A percentile compares a stretch with the other conserved stretches of the same genome.
These are phyloP conservation scores for Eretmochelys imbricata DNA, from an alignment of 2,113 vertebrate genomes.

Conservation along the genomic window DNA sequence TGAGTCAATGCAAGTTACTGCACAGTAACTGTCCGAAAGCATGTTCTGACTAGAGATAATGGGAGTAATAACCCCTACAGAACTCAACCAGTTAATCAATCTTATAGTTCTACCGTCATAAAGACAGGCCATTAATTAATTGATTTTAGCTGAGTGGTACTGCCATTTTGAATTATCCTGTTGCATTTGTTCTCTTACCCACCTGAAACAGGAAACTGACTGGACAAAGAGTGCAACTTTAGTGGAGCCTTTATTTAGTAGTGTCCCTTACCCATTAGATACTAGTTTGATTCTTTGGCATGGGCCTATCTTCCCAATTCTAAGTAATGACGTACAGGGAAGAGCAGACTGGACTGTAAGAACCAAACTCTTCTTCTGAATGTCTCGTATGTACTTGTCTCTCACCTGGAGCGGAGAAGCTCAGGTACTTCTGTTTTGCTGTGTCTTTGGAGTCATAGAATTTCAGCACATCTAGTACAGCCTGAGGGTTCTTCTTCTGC, in stretches of 20 bases:
- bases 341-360: background rate
- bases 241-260: conserved; percentile 9
- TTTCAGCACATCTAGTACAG: conserved; percentile 95
- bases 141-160: background rate
- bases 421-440: conserved; percentile 97
- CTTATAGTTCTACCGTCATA: background rate
- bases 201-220: conserved; percentile 42
- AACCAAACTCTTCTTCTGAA: background rate
- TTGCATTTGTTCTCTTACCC: conserved; percentile 20
- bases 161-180: background rate
- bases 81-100: background rate
- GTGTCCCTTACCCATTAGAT: background rate
- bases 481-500: conserved; percentile 99
- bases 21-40: background rate
- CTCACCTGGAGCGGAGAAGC: conserved; percentile 93
- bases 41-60: background rate
- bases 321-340: background rate
- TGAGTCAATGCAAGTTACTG: background rate
- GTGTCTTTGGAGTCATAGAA: conserved; percentile 98
- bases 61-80: background rate
- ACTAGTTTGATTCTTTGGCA: background rate
- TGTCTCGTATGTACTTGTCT: background rate
- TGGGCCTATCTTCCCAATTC: background rate
- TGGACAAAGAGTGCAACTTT: background rate
- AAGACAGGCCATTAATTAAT: background rate